Conservation (phyloP, 2,113 vertebrate genomes). For the Datnioides undecimradiatus region DNA sequence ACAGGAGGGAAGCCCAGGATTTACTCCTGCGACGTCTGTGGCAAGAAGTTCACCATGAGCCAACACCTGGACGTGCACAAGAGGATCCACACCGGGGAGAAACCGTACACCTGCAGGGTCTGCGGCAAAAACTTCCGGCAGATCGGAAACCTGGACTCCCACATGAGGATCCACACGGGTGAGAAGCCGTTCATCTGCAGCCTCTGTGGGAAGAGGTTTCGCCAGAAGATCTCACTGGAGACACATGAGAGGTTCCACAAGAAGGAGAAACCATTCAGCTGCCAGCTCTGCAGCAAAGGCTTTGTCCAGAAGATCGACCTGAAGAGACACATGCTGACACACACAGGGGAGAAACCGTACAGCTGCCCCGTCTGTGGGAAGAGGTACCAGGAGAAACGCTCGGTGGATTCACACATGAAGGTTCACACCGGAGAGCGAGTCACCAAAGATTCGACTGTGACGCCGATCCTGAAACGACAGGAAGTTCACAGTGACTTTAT, state of each 20-base stretch:
- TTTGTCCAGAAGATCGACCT: slow-evolving; percentile 76
- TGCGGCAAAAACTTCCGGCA: slow-evolving; percentile 87
- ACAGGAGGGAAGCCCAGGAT: slow-evolving; percentile 47
- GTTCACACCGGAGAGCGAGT: slow-evolving; percentile 51
- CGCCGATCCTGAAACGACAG: neutral
- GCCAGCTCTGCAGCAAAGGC: slow-evolving; percentile 69
- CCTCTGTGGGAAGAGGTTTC: slow-evolving; percentile 77
- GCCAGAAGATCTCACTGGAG: slow-evolving; percentile 75
- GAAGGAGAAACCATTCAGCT: slow-evolving; percentile 66
- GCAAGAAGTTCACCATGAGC: slow-evolving; percentile 80
- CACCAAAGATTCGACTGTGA: neutral
- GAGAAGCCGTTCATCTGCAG: slow-evolving; percentile 85
- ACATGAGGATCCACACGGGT: slow-evolving; percentile 85
- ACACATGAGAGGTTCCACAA: slow-evolving; percentile 86
- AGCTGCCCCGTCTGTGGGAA: slow-evolving; percentile 68
- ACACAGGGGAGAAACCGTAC: slow-evolving; percentile 79
- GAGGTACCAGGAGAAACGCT: slow-evolving; percentile 77
- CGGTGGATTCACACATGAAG: slow-evolving; percentile 74
- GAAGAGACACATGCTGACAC: slow-evolving; percentile 73
- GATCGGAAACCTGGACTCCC: slow-evolving; percentile 85
- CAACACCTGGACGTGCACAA: slow-evolving; percentile 79
- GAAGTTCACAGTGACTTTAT: slow-evolving; percentile 53
- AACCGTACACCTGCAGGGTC: slow-evolving; percentile 77
- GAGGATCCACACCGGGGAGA: slow-evolving; percentile 76
- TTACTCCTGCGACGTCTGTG: slow-evolving; percentile 75